Conservation (phyloP, 2,113 vertebrate species). For the Nycticorax nycticorax region DNA sequence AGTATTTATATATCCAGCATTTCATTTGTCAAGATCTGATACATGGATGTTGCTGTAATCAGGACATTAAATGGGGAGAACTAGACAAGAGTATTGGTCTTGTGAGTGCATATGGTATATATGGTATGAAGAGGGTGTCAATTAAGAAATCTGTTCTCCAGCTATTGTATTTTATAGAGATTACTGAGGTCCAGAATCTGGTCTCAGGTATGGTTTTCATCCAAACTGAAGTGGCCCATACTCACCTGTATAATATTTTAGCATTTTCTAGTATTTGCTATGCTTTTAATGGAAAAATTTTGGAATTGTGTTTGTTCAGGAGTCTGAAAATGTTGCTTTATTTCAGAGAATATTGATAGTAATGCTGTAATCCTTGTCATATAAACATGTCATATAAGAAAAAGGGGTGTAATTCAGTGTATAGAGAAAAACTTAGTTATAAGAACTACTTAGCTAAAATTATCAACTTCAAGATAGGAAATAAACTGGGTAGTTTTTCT, state of each 20-base stretch:
- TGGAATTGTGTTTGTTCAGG: background rate
- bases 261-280: background rate
- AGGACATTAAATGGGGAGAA: background rate
- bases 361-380: background rate
- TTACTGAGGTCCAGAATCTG: background rate
- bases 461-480: background rate
- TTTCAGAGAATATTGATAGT: background rate
- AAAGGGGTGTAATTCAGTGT: background rate
- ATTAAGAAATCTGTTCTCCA: background rate
- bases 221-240: background rate
- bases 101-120: background rate
- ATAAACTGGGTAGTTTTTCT: background rate
- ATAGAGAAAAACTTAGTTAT: background rate
- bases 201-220: background rate
- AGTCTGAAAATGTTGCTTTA: background rate
- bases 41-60: background rate
- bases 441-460: background rate
- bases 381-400: background rate
- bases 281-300: background rate
- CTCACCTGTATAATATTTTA: background rate
- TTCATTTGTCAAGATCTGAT: background rate
- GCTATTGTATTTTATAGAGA: background rate
- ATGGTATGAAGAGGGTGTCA: background rate
- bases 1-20: background rate
- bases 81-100: background rate